Percentiles rank a stretch among this genome's conserved stretches.
Evolutionary conservation across 2,888 invertebrate genomes (phyloP).

Genomic region (Mesorhabditis belari): DNA sequence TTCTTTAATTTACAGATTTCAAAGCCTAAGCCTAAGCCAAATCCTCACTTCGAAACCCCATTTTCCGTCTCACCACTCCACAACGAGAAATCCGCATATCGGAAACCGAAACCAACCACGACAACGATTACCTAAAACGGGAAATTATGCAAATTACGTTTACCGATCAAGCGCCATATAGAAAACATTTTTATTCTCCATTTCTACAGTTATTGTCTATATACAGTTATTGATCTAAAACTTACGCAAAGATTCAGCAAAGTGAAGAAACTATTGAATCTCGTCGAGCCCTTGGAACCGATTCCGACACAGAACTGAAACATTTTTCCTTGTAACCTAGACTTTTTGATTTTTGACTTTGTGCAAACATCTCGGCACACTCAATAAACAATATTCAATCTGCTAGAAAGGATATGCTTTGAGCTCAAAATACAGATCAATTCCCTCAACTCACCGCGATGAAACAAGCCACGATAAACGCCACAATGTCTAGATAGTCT

Average conservation of each 20-base stretch:
- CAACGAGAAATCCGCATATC: conserved; percentile 68
- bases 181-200: no score
- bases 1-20: neutral
- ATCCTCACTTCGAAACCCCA: conserved; percentile 52
- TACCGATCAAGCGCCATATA: no score
- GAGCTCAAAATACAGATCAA: conserved; percentile 53
- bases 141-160: no score
- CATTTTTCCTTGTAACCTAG: no score
- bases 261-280: conserved; percentile 53
- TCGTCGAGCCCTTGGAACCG: conserved; percentile 54
- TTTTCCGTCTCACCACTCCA: conserved; percentile 35
- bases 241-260: conserved; percentile 23
- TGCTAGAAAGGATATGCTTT: no score
- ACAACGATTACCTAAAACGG: conserved; percentile 46
- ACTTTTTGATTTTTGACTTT: no score
- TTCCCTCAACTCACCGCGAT: conserved; percentile 25
- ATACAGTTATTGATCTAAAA: no score
- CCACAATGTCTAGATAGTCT: conserved; percentile 53
- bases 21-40: neutral
- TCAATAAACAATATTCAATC: no score
- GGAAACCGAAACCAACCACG: conserved; percentile 65
- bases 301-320: conserved; percentile 55
- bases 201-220: no score
- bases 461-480: conserved; percentile 49
- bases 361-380: no score